phyloP scores from a whole-genome alignment of 2,113 vertebrate genomes.

The Thermophis baileyi region DNA sequence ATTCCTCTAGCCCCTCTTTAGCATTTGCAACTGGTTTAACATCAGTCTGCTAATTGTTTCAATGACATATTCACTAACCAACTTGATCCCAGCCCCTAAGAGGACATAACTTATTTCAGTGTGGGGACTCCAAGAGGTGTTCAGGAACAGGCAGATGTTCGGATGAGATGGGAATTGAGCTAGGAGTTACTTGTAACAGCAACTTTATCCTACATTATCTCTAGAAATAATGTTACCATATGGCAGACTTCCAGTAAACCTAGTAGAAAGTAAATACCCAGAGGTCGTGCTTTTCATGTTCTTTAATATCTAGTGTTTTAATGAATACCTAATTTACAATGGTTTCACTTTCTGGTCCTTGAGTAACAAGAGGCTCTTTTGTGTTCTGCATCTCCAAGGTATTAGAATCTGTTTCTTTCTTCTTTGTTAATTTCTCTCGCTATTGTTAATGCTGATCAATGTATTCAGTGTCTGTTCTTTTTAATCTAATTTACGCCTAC shows the following conservation, averaged over 20 bases:
- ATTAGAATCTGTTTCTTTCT: background rate
- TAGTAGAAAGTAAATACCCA: background rate
- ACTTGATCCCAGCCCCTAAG: background rate
- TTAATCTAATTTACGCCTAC: background rate
- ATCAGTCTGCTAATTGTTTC: background rate
- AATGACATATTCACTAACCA: background rate
- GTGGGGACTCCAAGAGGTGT: background rate
- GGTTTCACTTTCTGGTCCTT: constrained; percentile 17
- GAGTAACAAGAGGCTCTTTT: constrained; percentile 7
- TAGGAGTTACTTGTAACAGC: background rate
- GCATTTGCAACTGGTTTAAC: constrained; percentile 16
- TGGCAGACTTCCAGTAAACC: constrained; percentile 20
- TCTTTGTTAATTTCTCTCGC: constrained; percentile 7
- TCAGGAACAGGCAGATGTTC: background rate
- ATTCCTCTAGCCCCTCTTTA: background rate
- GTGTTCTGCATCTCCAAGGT: background rate
- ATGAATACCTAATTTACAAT: constrained; percentile 9
- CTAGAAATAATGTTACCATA: background rate
- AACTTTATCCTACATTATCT: background rate
- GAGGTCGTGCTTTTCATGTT: background rate
- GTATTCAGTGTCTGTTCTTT: background rate
- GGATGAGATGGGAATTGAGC: background rate
- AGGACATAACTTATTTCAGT: background rate
- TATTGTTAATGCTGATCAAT: background rate
- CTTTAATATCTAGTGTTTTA: background rate